Conservation (phyloP, 2,888 invertebrate genomes). For the Metopia argyrocephala region DNA sequence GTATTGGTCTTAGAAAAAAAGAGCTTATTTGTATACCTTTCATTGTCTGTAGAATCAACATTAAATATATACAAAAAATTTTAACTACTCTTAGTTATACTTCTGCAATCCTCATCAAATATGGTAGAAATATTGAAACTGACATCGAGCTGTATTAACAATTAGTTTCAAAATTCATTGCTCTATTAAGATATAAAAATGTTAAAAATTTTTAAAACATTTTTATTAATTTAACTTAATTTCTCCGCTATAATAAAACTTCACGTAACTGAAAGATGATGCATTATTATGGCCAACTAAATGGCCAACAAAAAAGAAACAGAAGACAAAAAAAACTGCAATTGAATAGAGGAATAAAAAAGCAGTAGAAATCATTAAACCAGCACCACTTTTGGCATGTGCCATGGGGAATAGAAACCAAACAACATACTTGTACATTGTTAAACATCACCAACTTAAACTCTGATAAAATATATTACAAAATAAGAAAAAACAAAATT, state of each 20-base stretch:
- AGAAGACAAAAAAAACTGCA: slow-evolving; percentile 10
- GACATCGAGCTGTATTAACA: slow-evolving; percentile 27
- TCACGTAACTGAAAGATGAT: slow-evolving; percentile 15
- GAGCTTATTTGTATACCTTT: too few relatives aligned
- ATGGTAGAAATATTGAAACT: neutral
- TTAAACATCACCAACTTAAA: slow-evolving; percentile 40
- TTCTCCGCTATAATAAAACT: slow-evolving; percentile 4
- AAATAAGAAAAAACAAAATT: neutral
- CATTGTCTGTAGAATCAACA: too few relatives aligned
- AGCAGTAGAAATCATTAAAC: slow-evolving; percentile 52
- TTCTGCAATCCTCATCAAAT: neutral
- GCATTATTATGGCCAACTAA: slow-evolving; percentile 10
- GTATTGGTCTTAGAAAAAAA: too few relatives aligned
- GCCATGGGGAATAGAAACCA: slow-evolving; percentile 58
- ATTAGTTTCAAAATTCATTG: slow-evolving; percentile 37
- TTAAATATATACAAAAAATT: too few relatives aligned
- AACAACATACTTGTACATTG: slow-evolving; percentile 21
- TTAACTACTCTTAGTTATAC: neutral
- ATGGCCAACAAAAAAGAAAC: neutral
- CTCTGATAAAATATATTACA: slow-evolving; percentile 6
- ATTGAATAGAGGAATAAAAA: neutral
- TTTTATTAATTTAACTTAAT: slow-evolving; percentile 48
- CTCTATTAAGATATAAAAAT: slow-evolving; percentile 53
- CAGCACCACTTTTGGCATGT: slow-evolving; percentile 56
- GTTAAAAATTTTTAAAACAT: slow-evolving; percentile 39